A percentile compares a stretch with the other conserved stretches of the same genome.
Conservation (phyloP, 1,140 invertebrate species). For the Drosophila miranda region DNA sequence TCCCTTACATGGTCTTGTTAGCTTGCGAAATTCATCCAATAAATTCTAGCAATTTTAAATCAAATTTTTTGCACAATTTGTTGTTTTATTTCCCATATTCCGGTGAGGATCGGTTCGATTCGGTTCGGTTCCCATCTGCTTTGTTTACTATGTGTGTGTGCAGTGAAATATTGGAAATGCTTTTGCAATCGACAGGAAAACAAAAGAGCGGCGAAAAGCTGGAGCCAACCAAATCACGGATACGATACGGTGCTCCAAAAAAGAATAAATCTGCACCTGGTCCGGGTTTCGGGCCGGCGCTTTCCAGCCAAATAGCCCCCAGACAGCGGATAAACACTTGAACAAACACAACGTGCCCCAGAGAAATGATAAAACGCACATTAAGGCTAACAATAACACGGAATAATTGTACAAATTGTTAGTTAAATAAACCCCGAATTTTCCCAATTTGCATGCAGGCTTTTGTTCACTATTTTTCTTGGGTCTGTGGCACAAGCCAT, state of each 20-base stretch:
- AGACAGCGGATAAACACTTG: slow-evolving; percentile 45
- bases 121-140: slow-evolving; percentile 24
- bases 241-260: slow-evolving; percentile 9
- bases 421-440: slow-evolving; percentile 54
- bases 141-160: slow-evolving; percentile 13
- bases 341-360: slow-evolving; percentile 21
- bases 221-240: slow-evolving; percentile 11
- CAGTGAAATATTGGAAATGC: slow-evolving; percentile 33
- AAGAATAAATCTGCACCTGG: slow-evolving; percentile 43
- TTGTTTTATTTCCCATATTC: no score
- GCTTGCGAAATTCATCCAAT: no score
- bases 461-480: not conserved
- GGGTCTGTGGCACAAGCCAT: not conserved
- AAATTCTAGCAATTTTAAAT: no score
- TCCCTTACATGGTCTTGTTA: no score
- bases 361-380: slow-evolving; percentile 58
- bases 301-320: slow-evolving; percentile 7
- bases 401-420: slow-evolving; percentile 52
- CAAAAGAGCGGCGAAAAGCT: not conserved
- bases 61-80: no score
- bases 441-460: slow-evolving; percentile 1
- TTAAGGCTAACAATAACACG: slow-evolving; percentile 59
- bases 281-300: not conserved
- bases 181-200: slow-evolving; percentile 12
- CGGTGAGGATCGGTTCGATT: no score